These are phyloP conservation scores for Cylindroiulus punctatus DNA, from an alignment of 2,888 invertebrate genomes.

Conservation along the genomic window DNA sequence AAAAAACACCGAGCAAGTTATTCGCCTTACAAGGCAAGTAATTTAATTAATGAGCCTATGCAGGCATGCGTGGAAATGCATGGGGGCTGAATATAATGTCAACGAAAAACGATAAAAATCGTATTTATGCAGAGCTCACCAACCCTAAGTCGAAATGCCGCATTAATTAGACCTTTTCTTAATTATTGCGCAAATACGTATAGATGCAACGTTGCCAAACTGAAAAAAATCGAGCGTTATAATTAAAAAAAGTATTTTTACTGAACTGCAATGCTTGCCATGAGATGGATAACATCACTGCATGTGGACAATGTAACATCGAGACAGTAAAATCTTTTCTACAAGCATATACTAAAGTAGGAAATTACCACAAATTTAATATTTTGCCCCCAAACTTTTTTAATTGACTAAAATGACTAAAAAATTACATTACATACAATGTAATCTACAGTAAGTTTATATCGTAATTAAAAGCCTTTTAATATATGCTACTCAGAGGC, in stretches of 20 bases:
- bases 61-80: slow-evolving; percentile 43
- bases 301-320: not conserved
- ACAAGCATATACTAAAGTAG: no score
- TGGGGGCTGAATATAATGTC: slow-evolving; percentile 46
- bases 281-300: not conserved
- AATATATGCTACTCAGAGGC: no score
- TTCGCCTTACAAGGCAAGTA: slow-evolving; percentile 43
- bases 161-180: slow-evolving; percentile 30
- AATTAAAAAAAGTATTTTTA: not conserved
- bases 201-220: not conserved
- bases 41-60: slow-evolving; percentile 45
- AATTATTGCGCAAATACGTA: slow-evolving; percentile 45
- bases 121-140: slow-evolving; percentile 43
- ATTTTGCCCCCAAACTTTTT: no score
- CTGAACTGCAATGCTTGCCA: no score
- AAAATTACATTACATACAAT: no score
- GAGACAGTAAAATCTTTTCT: no score
- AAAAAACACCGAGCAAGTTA: not conserved
- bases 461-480: no score
- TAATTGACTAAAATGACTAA: no score
- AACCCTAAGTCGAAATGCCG: slow-evolving; percentile 39
- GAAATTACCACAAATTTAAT: no score
- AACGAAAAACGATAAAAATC: slow-evolving; percentile 45
- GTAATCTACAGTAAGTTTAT: no score
- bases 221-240: not conserved